phyloP scores from a whole-genome alignment of 2,797 vertebrate species.

The Periparus ater region DNA sequence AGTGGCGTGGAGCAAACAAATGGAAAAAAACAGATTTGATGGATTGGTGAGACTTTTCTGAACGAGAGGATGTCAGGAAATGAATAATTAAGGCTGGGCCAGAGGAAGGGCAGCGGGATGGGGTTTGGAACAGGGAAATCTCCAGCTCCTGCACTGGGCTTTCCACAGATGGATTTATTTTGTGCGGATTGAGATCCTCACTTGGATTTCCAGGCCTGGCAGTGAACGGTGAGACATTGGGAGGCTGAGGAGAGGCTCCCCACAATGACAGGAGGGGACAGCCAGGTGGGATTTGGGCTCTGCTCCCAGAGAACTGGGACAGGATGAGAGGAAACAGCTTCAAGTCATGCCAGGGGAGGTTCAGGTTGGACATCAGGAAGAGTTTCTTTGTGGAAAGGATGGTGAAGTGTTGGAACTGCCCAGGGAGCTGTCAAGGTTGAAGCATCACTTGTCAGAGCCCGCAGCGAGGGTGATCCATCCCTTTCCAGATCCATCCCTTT shows the following conservation, averaged over 20 bases:
- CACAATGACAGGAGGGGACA: neutral
- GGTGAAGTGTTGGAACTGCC: neutral
- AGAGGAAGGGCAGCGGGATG: neutral
- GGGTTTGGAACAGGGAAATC: neutral
- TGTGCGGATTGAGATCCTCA: neutral
- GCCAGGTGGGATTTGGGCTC: neutral
- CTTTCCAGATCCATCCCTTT: too few relatives aligned
- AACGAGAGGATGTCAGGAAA: neutral
- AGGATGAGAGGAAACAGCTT: accelerated
- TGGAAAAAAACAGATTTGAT: neutral
- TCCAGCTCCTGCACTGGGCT: neutral
- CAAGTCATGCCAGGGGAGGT: neutral
- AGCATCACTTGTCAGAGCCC: too few relatives aligned
- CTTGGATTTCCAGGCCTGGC: neutral
- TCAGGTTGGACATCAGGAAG: neutral
- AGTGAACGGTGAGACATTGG: accelerated
- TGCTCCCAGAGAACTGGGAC: neutral
- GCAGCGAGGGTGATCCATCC: too few relatives aligned
- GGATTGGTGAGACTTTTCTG: neutral
- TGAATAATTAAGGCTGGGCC: neutral
- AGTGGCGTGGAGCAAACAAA: neutral
- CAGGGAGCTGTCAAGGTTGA: too few relatives aligned
- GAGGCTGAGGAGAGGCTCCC: neutral
- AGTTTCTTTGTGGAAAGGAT: neutral
- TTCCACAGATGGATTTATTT: neutral